Evolutionary conservation across 2,113 vertebrate genomes (phyloP).

Genomic region (Aramus guarauna): DNA sequence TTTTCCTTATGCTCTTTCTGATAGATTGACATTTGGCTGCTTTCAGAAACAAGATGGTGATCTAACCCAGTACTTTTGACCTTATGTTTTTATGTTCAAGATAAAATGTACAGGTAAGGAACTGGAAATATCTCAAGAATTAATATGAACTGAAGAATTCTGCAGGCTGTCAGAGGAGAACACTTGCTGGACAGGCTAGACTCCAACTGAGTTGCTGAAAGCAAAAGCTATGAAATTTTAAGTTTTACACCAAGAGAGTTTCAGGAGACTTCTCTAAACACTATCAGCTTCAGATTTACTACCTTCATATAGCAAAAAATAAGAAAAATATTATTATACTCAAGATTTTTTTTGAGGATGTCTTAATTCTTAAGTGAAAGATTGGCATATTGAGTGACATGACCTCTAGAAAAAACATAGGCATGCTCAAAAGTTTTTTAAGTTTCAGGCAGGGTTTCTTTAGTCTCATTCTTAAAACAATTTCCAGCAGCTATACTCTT

Average conservation of each 20-base stretch:
- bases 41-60: background rate
- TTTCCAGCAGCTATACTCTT: background rate
- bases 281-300: background rate
- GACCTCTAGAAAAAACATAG: background rate
- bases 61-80: background rate
- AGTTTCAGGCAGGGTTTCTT: background rate
- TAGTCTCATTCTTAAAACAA: background rate
- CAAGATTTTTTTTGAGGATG: background rate
- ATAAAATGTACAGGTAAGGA: background rate
- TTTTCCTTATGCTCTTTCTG: background rate
- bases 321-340: background rate
- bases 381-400: background rate
- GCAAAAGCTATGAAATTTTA: background rate
- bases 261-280: background rate
- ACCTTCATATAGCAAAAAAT: background rate
- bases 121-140: background rate
- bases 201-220: background rate
- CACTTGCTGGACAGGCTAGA: background rate
- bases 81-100: background rate
- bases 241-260: background rate
- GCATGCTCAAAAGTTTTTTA: background rate
- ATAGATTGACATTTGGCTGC: background rate
- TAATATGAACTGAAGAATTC: background rate
- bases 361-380: background rate
- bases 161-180: background rate